These are phyloP conservation scores for Pissodes strobi DNA, from an alignment of 1,140 invertebrate genomes.

Conservation along the genomic window DNA sequence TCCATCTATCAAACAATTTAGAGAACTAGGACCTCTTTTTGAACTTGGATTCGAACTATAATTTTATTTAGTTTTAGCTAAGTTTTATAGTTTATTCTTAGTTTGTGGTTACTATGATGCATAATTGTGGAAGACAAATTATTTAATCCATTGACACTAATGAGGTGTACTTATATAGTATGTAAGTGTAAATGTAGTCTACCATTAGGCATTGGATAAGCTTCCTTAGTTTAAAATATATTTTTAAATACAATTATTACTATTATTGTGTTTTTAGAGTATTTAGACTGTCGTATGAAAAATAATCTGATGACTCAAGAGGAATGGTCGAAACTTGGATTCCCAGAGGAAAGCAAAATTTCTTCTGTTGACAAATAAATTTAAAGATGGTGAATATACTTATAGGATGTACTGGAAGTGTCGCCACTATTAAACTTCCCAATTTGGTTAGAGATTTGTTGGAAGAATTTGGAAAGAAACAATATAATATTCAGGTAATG, in stretches of 20 bases:
- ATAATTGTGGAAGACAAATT: too few relatives aligned
- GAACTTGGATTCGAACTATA: too few relatives aligned
- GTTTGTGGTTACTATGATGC: too few relatives aligned
- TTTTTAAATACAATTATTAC: not conserved
- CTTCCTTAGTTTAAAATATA: too few relatives aligned
- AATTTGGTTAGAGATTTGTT: constrained; percentile 57
- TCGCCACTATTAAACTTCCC: constrained; percentile 86
- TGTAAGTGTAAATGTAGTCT: too few relatives aligned
- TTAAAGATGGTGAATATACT: constrained; percentile 65
- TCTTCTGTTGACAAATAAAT: constrained; percentile 38
- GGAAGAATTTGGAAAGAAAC: constrained; percentile 1
- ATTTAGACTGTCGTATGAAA: constrained; percentile 92
- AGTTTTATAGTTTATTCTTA: too few relatives aligned
- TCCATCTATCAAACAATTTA: too few relatives aligned
- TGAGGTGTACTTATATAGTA: too few relatives aligned
- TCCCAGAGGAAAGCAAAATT: constrained; percentile 51
- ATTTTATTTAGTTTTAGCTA: too few relatives aligned
- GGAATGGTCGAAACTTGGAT: constrained; percentile 87
- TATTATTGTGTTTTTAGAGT: constrained; percentile 59
- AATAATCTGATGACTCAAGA: constrained; percentile 90
- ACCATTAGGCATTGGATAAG: too few relatives aligned
- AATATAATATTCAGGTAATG: constrained; percentile 10
- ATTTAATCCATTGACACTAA: too few relatives aligned
- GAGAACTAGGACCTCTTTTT: not conserved
- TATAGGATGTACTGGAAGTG: constrained; percentile 87